Evolutionary conservation across 2,797 vertebrate species (phyloP), one percentile per base, ranked within the genome.

Genomic region (Aldrovandia affinis): DNA sequence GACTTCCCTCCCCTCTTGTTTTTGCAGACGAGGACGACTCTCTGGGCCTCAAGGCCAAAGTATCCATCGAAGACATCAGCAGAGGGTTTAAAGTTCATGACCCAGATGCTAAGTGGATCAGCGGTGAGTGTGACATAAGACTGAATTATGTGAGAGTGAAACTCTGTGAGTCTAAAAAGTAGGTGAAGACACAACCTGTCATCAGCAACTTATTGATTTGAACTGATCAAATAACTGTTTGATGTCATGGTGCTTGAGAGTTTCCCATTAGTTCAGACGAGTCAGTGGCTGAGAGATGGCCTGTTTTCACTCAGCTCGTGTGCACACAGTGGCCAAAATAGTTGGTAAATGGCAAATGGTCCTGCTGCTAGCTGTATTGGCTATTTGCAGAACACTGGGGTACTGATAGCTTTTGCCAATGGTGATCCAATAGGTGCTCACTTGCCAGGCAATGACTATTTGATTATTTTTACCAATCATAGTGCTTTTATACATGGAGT

Each of bases 71-170:
- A 85, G 97, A 99, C 91, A 94, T 99, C 88, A 96, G 95, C 28
- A 96, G 95, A 86, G 96, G 97, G 85, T 97, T 98, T 91, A 96
- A 94, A 93, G 94, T 98, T 86, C 97, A 98, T 1, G 96, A 99
- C 91, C 97, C 97, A 0, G 94, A 97, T n/a, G 97, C 97, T 57
- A 97, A 97, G 90, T 99, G 98, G 98, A 97, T 99, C 89, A 97
- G 94, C 54, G 96, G 98, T 99, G 83, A 97, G 97, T 96, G 15
- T 57, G 18, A 57, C 36, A n/a, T n/a, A n/a, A n/a, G n/a, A n/a
- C n/a, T n/a, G n/a, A n/a, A n/a, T n/a, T n/a, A 22, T 30, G 22
- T 15, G 63, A 42, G 68, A 42, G 68, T 73, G 15, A 12, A 7
- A 33, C 30, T 33, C 33, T 33, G 1, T 68, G 63, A 28, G 28